Evolutionary conservation across 2,888 invertebrate genomes (phyloP).

Genomic region (Onthophagus sagittarius): DNA sequence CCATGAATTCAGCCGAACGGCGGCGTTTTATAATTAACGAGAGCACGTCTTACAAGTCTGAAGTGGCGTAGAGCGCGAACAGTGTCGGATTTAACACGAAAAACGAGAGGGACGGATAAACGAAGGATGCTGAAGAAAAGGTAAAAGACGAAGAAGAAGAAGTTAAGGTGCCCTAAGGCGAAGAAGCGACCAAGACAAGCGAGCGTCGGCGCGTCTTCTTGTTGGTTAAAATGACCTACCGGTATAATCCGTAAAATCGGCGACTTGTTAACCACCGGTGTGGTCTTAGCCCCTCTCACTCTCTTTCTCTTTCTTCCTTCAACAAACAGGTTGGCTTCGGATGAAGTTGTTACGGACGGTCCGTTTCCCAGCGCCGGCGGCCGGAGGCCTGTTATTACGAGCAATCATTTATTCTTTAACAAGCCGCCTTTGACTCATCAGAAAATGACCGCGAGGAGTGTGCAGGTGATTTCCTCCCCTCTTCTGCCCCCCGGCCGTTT

Average conservation of each 20-base stretch:
- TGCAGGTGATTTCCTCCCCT: neutral
- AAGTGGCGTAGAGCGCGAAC: neutral
- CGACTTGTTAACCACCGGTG: constrained; percentile 32
- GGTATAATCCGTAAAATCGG: constrained; percentile 31
- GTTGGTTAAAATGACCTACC: constrained; percentile 28
- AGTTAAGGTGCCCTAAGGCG: neutral
- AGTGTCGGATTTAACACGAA: neutral
- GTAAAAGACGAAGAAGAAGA: neutral
- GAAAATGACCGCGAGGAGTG: constrained; percentile 19
- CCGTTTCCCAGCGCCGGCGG: constrained; percentile 27
- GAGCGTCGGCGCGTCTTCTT: constrained; percentile 1
- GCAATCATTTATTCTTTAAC: constrained; percentile 34
- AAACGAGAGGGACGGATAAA: neutral
- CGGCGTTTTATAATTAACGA: neutral
- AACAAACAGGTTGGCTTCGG: constrained; percentile 20
- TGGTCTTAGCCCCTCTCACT: constrained; percentile 27
- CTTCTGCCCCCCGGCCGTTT: constrained; percentile 9
- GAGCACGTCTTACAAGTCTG: neutral
- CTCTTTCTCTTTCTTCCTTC: constrained; percentile 1
- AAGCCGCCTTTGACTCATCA: constrained; percentile 31
- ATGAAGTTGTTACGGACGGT: constrained; percentile 33
- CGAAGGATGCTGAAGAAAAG: neutral
- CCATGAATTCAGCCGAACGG: neutral
- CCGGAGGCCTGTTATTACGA: constrained; percentile 31
- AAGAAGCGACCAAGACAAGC: neutral